Conservation (phyloP, 2,888 invertebrate genomes). For the Yponomeuta plumbellus region DNA sequence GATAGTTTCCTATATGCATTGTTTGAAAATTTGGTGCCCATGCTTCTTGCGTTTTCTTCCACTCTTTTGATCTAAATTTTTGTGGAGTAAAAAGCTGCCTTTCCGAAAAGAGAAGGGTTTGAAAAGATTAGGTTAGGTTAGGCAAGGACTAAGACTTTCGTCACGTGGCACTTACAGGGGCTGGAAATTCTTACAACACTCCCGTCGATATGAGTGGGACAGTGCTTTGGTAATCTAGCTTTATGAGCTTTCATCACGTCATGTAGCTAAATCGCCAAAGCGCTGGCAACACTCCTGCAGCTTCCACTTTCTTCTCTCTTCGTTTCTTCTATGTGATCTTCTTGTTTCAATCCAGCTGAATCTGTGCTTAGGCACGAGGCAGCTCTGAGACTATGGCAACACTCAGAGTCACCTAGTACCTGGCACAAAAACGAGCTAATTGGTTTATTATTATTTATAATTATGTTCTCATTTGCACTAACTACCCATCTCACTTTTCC, state of each 20-base stretch:
- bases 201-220: slow-evolving; percentile 37
- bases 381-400: slow-evolving; percentile 64
- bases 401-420: slow-evolving; percentile 94
- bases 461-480: too few species aligned
- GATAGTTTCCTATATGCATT: too few species aligned
- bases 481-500: too few species aligned
- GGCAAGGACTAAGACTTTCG: background rate
- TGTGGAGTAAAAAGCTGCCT: too few species aligned
- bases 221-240: slow-evolving; percentile 97
- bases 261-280: slow-evolving; percentile 95
- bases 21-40: too few species aligned
- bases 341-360: background rate
- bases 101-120: too few species aligned
- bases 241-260: slow-evolving; percentile 87
- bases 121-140: too few species aligned
- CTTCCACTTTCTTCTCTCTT: background rate
- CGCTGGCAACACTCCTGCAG: slow-evolving; percentile 57
- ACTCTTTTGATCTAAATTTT: too few species aligned
- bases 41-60: too few species aligned
- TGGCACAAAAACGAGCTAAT: slow-evolving; percentile 74
- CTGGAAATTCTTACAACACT: background rate
- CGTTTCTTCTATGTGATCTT: slow-evolving; percentile 1
- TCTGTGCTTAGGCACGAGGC: slow-evolving; percentile 71
- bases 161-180: too few species aligned
- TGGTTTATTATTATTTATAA: too few species aligned